These are phyloP conservation scores for Himalopsyche phryganea DNA, from an alignment of 1,140 invertebrate species.

Conservation along the genomic window DNA sequence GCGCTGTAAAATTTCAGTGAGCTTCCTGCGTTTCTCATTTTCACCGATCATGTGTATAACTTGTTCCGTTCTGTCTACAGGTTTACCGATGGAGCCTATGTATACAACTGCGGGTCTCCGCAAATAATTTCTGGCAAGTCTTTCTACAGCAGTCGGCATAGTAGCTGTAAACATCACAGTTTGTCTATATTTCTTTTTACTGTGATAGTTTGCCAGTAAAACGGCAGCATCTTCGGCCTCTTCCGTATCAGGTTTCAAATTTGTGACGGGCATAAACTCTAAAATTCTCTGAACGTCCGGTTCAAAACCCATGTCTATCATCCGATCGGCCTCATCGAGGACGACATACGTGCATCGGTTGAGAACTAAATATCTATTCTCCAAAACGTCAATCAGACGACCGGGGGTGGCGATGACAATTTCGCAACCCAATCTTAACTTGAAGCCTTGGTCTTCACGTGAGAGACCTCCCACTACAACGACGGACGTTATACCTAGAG, in stretches of 20 bases:
- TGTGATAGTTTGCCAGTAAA: slow-evolving; percentile 91
- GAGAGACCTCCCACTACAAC: slow-evolving; percentile 98
- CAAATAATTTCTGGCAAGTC: slow-evolving; percentile 91
- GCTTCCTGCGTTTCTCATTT: slow-evolving; percentile 87
- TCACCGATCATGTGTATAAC: slow-evolving; percentile 94
- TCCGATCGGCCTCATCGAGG: slow-evolving; percentile 94
- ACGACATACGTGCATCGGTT: slow-evolving; percentile 94
- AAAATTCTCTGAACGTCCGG: slow-evolving; percentile 97
- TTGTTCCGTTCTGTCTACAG: slow-evolving; percentile 96
- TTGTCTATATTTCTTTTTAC: slow-evolving; percentile 97
- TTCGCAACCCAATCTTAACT: slow-evolving; percentile 95
- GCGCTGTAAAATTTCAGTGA: slow-evolving; percentile 80
- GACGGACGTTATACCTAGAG: slow-evolving; percentile 92
- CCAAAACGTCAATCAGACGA: slow-evolving; percentile 97
- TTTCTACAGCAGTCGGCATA: slow-evolving; percentile 97
- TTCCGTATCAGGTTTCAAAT: slow-evolving; percentile 97
- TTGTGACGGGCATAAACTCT: slow-evolving; percentile 97
- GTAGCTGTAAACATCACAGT: slow-evolving; percentile 99
- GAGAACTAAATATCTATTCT: slow-evolving; percentile 96
- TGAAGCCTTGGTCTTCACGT: slow-evolving; percentile 97
- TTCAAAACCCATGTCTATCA: slow-evolving; percentile 99
- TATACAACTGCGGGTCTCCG: slow-evolving; percentile 96
- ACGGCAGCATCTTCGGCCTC: slow-evolving; percentile 95
- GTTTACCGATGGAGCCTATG: slow-evolving; percentile 97
- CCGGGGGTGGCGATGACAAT: slow-evolving; percentile 99